phyloP scores from a whole-genome alignment of 2,888 invertebrate species.

The Polyommatus iphigenia region DNA sequence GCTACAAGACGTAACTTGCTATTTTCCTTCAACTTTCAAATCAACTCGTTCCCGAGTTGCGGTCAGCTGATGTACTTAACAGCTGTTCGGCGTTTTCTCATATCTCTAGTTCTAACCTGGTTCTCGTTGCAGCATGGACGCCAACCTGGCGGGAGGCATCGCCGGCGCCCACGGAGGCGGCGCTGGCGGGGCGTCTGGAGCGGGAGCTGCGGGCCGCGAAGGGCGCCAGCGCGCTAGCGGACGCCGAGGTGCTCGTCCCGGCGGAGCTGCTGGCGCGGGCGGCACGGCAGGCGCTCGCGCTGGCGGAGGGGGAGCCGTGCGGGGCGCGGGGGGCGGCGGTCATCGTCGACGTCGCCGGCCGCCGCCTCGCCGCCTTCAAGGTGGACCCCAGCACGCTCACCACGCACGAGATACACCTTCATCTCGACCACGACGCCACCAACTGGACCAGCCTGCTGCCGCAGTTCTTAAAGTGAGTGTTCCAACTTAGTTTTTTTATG shows the following conservation, averaged over 20 bases:
- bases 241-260: constrained; percentile 92
- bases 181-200: constrained; percentile 88
- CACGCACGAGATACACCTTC: constrained; percentile 94
- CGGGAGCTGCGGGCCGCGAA: constrained; percentile 90
- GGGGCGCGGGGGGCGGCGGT: constrained; percentile 93
- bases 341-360: constrained; percentile 89
- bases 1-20: not conserved
- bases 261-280: constrained; percentile 89
- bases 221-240: constrained; percentile 86
- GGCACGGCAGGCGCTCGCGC: constrained; percentile 87
- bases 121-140: constrained; percentile 70
- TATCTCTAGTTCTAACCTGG: constrained; percentile 38
- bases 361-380: constrained; percentile 90
- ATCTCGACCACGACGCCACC: constrained; percentile 91
- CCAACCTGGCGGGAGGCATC: constrained; percentile 73
- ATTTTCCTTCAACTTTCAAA: not conserved
- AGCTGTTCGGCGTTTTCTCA: constrained; percentile 54
- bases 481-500: not conserved
- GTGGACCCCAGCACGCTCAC: constrained; percentile 93
- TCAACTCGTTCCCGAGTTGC: constrained; percentile 43
- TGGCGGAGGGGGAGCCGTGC: constrained; percentile 94
- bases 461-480: constrained; percentile 93
- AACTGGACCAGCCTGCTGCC: constrained; percentile 93
- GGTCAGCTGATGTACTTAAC: constrained; percentile 67
- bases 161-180: constrained; percentile 81